Evolutionary conservation across 1,140 invertebrate genomes (phyloP).

Genomic region (Brachionus manjavacas): DNA sequence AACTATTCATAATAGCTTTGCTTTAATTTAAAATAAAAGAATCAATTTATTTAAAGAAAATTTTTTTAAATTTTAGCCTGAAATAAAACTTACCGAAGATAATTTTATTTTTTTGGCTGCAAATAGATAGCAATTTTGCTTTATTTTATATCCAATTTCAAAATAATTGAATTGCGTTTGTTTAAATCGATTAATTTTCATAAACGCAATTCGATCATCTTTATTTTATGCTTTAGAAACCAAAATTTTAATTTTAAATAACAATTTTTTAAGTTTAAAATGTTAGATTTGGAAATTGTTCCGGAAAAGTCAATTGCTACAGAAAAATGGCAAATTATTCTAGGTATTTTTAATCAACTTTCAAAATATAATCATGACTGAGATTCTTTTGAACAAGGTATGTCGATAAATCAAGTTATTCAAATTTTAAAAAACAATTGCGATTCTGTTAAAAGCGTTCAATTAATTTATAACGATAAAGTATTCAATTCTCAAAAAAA

Average conservation of each 20-base stretch:
- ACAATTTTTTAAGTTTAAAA: neutral
- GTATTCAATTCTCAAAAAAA: neutral
- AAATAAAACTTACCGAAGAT: neutral
- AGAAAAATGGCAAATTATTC: conserved; percentile 38
- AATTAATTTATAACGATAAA: conserved; percentile 42
- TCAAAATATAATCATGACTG: neutral
- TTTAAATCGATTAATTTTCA: neutral
- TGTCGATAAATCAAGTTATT: conserved; percentile 41
- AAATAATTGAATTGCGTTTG: neutral
- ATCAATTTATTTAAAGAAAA: neutral
- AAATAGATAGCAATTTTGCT: neutral
- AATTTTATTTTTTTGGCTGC: neutral
- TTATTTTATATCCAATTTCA: neutral
- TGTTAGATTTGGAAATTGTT: conserved; percentile 39
- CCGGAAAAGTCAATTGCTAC: conserved; percentile 11
- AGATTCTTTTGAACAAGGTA: neutral
- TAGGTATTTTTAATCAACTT: neutral
- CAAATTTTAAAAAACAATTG: conserved; percentile 25
- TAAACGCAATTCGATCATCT: neutral
- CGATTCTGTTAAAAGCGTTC: conserved; percentile 21
- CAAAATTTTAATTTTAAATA: neutral
- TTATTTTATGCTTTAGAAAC: neutral
- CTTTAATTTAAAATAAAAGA: neutral
- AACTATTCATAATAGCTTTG: neutral
- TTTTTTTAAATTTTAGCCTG: neutral